Base-by-base conservation (phyloP, 2,888 invertebrate species). In the Pyralis farinalis region DNA sequence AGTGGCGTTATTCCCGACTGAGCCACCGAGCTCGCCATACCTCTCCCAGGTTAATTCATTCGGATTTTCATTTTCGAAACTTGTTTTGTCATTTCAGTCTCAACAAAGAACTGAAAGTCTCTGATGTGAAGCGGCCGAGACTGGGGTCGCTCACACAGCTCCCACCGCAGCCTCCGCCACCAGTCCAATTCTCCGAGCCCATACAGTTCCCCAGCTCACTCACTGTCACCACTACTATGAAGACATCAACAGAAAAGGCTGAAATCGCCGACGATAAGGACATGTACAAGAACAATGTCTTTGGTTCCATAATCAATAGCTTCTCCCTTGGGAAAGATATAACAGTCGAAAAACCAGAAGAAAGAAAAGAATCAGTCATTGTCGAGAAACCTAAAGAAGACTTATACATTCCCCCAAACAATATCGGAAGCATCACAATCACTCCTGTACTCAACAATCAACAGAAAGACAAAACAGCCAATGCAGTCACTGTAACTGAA, bases 351-450 rank as follows among this genome's bases (percentile, higher is more conserved):
- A 76, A 74, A 47, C 52, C 67, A 0, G 77, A 77, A 0, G 71
- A 71, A 9, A 69, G 62, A 50, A 68, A 60, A 32, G 60, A 61
- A 2, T 10, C 20, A 9, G 8, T 12, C 28, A 75, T 76, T 28
- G 74, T 77, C 31, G 51, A 46, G 0, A 63, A 66, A 7, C 67
- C 57, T 31, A 80, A 78, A 60, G 76, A 80, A 40, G 86, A 86
- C 7, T 38, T 69, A 12, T 83, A 84, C 58, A 66, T 81, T 56
- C 82, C 84, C 7, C 73, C 80, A 0, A 86, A 81, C 47, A 85
- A 66, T 43, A 81, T 86, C 28, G 86, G 88, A 58, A 81, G 85
- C 47, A 81, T 89, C 44, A 90, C 89, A 0, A 90, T 90, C 37
- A 88, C 89, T 0, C 79, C 90, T 0, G 86, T 90, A 1, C 58